Percentiles rank a stretch among this genome's conserved stretches.
These are phyloP conservation scores for Myrmophylax atrothorax DNA, from an alignment of 2,113 vertebrate species.

Conservation along the genomic window DNA sequence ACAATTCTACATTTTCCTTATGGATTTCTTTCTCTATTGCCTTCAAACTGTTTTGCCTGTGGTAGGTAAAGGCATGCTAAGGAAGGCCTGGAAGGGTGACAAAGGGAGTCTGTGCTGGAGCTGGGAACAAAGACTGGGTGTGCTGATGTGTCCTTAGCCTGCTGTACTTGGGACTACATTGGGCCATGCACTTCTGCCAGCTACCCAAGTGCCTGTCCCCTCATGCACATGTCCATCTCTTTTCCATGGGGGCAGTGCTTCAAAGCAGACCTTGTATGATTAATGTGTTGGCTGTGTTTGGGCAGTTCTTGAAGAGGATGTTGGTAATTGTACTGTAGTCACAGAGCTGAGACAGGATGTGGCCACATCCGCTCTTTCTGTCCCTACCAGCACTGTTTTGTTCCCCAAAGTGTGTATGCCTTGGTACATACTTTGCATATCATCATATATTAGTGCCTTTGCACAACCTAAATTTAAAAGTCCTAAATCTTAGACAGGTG, in stretches of 20 bases:
- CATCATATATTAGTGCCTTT: background rate
- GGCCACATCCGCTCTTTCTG: background rate
- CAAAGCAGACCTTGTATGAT: background rate
- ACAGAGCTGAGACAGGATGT: background rate
- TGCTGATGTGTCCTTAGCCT: background rate
- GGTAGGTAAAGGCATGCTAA: background rate
- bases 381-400: background rate
- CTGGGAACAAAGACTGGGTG: accelerated
- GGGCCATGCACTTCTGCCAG: background rate
- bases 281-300: background rate
- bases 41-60: background rate
- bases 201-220: background rate
- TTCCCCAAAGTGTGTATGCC: background rate
- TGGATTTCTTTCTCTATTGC: background rate
- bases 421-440: background rate
- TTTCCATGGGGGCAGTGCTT: background rate
- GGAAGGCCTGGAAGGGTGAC: background rate
- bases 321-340: background rate
- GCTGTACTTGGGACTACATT: accelerated
- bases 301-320: background rate
- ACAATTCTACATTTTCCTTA: background rate
- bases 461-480: background rate
- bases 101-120: background rate
- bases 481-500: constrained; percentile 27
- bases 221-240: accelerated